Percentiles rank a stretch among this genome's conserved stretches.
phyloP scores from a whole-genome alignment of 2,888 invertebrate species.

The Tipula vernalis region DNA sequence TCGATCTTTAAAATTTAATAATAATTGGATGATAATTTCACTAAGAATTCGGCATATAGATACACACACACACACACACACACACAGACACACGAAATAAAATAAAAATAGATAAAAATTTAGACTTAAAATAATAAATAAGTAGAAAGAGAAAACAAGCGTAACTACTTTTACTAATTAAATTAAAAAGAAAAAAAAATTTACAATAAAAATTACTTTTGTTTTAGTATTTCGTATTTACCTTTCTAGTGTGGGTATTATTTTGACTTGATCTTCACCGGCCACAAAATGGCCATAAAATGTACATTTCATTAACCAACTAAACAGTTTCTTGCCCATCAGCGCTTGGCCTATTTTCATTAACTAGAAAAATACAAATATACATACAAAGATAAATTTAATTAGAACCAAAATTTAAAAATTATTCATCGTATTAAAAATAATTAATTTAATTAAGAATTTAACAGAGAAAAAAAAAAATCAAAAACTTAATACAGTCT shows the following conservation, averaged over 20 bases:
- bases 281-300: constrained; percentile 99
- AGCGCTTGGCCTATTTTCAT: constrained; percentile 67
- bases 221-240: constrained; percentile 24
- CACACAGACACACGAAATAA: not conserved
- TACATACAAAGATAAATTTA: constrained; percentile 14
- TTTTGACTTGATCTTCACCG: constrained; percentile 82
- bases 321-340: constrained; percentile 73
- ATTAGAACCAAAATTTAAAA: not conserved
- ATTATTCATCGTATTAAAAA: not conserved
- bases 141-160: not conserved
- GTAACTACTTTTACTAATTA: not conserved
- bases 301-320: constrained; percentile 75
- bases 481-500: not conserved
- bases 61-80: too few species aligned
- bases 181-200: not conserved
- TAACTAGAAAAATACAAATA: constrained; percentile 44
- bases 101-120: not conserved
- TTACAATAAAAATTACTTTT: too few species aligned
- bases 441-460: constrained; percentile 15
- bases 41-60: too few species aligned
- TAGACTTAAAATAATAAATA: not conserved
- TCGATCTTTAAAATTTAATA: not conserved
- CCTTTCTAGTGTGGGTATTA: constrained; percentile 72
- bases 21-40: too few species aligned
- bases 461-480: not conserved